Conservation (phyloP, 2,113 vertebrate genomes). For the Rhinopithecus roxellana region DNA sequence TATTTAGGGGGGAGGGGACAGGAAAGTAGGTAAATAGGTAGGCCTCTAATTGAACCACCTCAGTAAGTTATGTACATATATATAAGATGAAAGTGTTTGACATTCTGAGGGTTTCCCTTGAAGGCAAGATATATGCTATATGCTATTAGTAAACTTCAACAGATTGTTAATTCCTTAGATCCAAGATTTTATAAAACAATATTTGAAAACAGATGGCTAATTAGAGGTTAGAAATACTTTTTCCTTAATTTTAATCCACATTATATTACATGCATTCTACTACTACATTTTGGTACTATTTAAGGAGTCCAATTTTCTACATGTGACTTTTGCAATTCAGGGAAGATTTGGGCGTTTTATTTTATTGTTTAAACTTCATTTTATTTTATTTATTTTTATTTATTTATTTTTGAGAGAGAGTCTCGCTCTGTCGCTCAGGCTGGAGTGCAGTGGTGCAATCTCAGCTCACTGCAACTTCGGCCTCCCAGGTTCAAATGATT, state of each 20-base stretch:
- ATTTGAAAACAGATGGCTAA: not conserved
- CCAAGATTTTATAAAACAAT: slow-evolving; percentile 26
- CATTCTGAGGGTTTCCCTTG: not conserved
- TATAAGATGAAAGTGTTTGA: not conserved
- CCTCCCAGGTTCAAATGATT: too few species aligned
- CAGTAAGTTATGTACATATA: not conserved
- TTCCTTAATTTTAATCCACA: slow-evolving; percentile 14
- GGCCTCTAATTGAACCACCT: not conserved
- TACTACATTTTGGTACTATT: not conserved
- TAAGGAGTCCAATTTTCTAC: not conserved
- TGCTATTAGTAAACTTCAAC: not conserved
- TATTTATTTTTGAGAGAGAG: too few species aligned
- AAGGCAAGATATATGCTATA: not conserved
- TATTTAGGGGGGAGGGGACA: not conserved
- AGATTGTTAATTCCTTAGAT: not conserved
- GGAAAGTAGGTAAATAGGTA: not conserved
- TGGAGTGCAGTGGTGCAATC: too few species aligned
- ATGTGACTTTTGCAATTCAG: not conserved
- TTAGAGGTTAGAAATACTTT: not conserved
- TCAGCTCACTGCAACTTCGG: too few species aligned
- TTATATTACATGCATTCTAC: not conserved
- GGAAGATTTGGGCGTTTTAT: not conserved
- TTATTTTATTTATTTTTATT: too few species aligned
- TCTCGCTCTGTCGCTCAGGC: too few species aligned
- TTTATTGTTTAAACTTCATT: too few species aligned